Conservation (phyloP, 2,888 invertebrate genomes). For the Onthophagus sagittarius region DNA sequence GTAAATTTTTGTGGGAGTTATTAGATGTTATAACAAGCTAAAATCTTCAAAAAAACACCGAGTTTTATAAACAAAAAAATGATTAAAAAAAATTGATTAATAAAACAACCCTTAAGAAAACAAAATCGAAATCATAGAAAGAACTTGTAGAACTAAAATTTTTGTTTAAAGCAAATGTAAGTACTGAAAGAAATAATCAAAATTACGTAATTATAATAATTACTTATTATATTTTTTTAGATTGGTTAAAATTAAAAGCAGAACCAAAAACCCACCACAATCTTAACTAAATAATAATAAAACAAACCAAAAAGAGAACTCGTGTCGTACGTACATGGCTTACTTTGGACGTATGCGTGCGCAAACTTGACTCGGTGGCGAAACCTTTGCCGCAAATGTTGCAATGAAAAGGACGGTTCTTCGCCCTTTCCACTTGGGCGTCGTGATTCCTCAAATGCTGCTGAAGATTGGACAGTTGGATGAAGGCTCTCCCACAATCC, state of each 20-base stretch:
- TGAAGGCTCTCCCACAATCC: constrained; percentile 94
- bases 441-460: constrained; percentile 95
- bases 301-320: constrained; percentile 1
- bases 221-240: too few relatives aligned
- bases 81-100: not conserved
- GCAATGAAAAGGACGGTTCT: constrained; percentile 93
- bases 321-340: constrained; percentile 60
- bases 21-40: too few relatives aligned
- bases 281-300: not conserved
- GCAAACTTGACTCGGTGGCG: constrained; percentile 90
- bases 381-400: constrained; percentile 96
- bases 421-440: constrained; percentile 90
- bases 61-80: not conserved
- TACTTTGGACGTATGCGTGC: constrained; percentile 97
- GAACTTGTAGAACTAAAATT: constrained; percentile 14
- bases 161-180: constrained; percentile 18
- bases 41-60: not conserved
- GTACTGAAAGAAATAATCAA: not conserved
- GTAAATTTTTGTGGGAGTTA: too few relatives aligned
- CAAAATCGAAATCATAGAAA: constrained; percentile 17
- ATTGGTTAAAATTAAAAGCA: constrained; percentile 1
- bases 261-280: not conserved
- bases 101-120: constrained; percentile 10
- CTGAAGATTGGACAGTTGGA: constrained; percentile 93
- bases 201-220: not conserved